Evolutionary conservation across 2,113 vertebrate species (phyloP), one percentile per base, ranked within the genome.

Genomic region (Oriolus oriolus): DNA sequence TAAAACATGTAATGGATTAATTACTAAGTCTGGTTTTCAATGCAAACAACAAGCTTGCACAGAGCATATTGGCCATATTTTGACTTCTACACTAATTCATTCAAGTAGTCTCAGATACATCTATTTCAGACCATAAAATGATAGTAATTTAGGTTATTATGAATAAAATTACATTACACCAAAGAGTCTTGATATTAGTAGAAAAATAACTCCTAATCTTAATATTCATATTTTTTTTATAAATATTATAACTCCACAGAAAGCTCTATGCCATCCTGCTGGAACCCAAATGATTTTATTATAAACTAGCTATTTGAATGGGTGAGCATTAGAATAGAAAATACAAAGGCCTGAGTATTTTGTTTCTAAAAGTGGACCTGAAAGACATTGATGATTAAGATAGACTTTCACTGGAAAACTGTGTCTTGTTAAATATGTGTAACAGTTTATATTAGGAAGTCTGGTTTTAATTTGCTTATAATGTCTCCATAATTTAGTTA

Each of bases 331-430:
- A 45, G 20, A 70, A 69, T 9, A 81, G 27, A 91, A 84, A 74
- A 53, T n/a, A 41, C 5, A 53, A 0, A 2, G 7, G 2, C 3
- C 26, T 80, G 16, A 63, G 30, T 15, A 63, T 5, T n/a, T 50
- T 37, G 16, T 91, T 89, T 90, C 44, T 74, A 53, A 84, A 73
- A 66, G 42, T 10, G 7, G 14, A 71, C 20, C 19, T 61, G 17
- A 89, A 64, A 73, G 24, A 39, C 10, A 16, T 2, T 47, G 13
- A 16, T 41, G 19, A 63, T 64, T 49, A 54, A 63, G 44, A 73
- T 15, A 68, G 35, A 66, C 6, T 65, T 79, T 10, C 23, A 45
- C 3, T 44, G 41, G n/a, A 83, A 79, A 75, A 42, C 6, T 42
- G 6, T 30, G 22, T 37, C 35, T 74, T 74, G 7, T 69, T 39